Base-by-base conservation (phyloP, 2,113 vertebrate species). In the Nesogale talazaci region DNA sequence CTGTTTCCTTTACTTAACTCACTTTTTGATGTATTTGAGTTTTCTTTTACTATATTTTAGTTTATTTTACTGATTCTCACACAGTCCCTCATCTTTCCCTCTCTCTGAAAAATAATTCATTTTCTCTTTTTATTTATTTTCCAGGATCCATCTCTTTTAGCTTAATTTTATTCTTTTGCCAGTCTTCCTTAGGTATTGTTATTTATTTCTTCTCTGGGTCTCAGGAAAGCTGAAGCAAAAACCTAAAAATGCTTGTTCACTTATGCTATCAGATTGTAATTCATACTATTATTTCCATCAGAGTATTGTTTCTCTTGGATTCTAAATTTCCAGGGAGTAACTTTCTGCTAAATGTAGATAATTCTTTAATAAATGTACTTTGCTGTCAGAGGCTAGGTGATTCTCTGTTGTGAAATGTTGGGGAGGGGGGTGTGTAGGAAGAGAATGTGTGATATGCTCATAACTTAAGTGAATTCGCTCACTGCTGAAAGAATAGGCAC, bases 61-160 rank as follows among this genome's bases (percentile, higher is more conserved):
- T n/a, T n/a, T n/a, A n/a, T n/a, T n/a, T n/a, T n/a, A n/a, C n/a
- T n/a, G 27, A 42, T 36, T 74, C 34, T 90, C 10, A 63, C 22
- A 63, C 25, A 46, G 3, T 82, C 17, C 4, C 2, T 74, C 27
- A 34, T 40, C 42, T 27, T 52, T 94, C n/a, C 84, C 23, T 7
- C 0, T 79, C 59, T 17, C 69, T 59, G 56, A 59, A 75, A 29
- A 36, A 20, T 17, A 76, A 75, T 74, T 89, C 3, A 52, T 3
- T 69, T 92, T 89, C 12, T 69, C 0, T 77, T 91, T 77, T 67
- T 69, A 40, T 90, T 92, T 8, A 81, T 89, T 80, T 93, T 84
- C 40, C 65, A 67, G 31, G 23, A 46, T 74, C 75, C 1, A 36
- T 79, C 14, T 15, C 27, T 83, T 70, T 72, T 23, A 42, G 8